Conservation (phyloP, 2,797 vertebrate species). For the Malacoctenus gilli region DNA sequence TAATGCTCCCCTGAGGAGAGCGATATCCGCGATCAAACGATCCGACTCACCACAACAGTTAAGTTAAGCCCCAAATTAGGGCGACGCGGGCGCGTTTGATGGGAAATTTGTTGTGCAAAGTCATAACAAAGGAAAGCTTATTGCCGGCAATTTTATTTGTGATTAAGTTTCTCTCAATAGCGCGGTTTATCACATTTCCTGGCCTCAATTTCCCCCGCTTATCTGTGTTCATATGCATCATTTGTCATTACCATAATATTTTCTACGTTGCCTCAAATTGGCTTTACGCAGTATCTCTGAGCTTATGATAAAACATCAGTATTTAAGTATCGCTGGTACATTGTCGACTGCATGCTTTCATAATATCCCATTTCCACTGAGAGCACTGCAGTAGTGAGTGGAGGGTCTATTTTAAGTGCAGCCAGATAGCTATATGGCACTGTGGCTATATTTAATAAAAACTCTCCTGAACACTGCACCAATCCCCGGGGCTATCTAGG, state of each 20-base stretch:
- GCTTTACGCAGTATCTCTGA: constrained; percentile 29
- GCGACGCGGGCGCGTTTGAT: constrained; percentile 8
- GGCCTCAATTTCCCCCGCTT: constrained; percentile 3
- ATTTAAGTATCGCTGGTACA: constrained; percentile 60
- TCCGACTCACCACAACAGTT: constrained; percentile 25
- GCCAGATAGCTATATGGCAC: constrained; percentile 70
- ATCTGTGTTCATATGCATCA: constrained; percentile 11
- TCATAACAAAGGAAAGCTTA: constrained; percentile 4
- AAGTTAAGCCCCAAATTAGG: constrained; percentile 13
- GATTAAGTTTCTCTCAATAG: constrained; percentile 10
- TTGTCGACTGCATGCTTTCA: constrained; percentile 53
- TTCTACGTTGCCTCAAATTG: constrained; percentile 37
- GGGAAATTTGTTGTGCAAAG: constrained; percentile 11
- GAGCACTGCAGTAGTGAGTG: constrained; percentile 57
- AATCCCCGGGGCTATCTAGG: constrained; percentile 67
- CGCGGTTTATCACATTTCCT: constrained; percentile 11
- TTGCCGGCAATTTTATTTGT: constrained; percentile 14
- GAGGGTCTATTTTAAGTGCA: constrained; percentile 74
- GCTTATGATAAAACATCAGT: constrained; percentile 32
- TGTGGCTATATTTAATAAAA: constrained; percentile 76
- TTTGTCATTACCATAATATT: constrained; percentile 23
- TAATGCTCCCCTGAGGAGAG: constrained; percentile 3
- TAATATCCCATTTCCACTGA: constrained; percentile 68
- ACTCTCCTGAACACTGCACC: constrained; percentile 64
- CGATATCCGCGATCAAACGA: constrained; percentile 25